A percentile compares a stretch with the other conserved stretches of the same genome.
These are phyloP conservation scores for Oxyteleia sp. DNA, from an alignment of 2,888 invertebrate species.

Conservation along the genomic window DNA sequence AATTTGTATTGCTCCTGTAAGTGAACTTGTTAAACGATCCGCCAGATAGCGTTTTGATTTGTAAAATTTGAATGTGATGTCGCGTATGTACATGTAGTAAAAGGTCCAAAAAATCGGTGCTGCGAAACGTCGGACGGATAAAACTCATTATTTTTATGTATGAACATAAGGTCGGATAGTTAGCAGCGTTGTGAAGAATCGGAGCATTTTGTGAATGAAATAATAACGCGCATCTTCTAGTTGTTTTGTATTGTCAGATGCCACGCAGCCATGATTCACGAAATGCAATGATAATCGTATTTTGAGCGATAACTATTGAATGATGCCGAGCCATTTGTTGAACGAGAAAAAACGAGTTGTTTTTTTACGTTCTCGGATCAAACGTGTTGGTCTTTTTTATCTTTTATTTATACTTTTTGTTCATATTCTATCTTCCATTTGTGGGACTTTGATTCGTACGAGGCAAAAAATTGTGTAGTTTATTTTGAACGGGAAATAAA, in stretches of 20 bases:
- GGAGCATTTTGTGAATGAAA: constrained; percentile 51
- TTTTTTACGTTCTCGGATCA: constrained; percentile 11
- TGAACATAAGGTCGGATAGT: constrained; percentile 22
- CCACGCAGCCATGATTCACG: constrained; percentile 48
- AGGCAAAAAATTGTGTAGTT: constrained; percentile 18
- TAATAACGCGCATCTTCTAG: constrained; percentile 14
- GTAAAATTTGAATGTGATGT: no score
- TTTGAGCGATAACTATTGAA: constrained; percentile 39
- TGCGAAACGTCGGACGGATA: not conserved
- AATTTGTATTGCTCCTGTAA: no score
- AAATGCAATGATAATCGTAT: constrained; percentile 37
- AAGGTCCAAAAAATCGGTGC: no score
- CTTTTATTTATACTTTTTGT: not conserved
- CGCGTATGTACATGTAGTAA: no score
- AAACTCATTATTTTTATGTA: constrained; percentile 38
- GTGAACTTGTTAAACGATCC: no score
- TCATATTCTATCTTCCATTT: constrained; percentile 20
- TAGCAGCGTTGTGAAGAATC: constrained; percentile 22
- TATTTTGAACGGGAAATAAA: constrained; percentile 33
- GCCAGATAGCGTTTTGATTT: no score
- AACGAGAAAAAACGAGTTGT: constrained; percentile 25
- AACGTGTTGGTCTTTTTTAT: no score
- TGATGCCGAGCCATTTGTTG: constrained; percentile 57
- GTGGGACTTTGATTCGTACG: constrained; percentile 9
- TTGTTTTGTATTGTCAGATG: constrained; percentile 41